Conservation (phyloP, 2,888 invertebrate genomes). For the Polydrusus pterygomalis region DNA sequence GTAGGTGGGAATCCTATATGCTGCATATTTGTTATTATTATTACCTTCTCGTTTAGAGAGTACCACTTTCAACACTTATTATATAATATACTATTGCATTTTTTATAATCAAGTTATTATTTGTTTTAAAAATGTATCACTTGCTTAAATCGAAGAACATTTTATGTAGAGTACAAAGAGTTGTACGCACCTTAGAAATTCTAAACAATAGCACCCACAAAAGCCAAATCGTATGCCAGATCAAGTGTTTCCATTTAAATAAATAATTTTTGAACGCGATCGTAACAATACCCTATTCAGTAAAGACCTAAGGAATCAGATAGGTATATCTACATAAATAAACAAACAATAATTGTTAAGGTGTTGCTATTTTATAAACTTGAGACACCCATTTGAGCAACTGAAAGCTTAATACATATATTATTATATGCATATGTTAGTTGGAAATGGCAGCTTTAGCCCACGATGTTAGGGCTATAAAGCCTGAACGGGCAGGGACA, state of each 20-base stretch:
- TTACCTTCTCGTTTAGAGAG: no score
- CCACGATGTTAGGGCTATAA: no score
- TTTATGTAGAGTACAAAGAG: slow-evolving; percentile 20
- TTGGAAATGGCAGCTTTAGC: no score
- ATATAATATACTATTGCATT: no score
- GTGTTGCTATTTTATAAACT: slow-evolving; percentile 42
- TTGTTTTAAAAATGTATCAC: slow-evolving; percentile 6
- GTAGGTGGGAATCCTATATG: no score
- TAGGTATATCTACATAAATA: slow-evolving; percentile 49
- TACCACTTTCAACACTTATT: no score
- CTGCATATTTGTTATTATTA: no score
- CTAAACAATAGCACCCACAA: slow-evolving; percentile 32
- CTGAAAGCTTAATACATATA: slow-evolving; percentile 11
- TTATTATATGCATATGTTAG: background rate
- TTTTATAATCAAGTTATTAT: background rate
- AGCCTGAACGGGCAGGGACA: no score
- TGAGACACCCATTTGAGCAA: slow-evolving; percentile 34
- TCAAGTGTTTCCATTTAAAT: slow-evolving; percentile 52
- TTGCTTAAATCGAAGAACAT: slow-evolving; percentile 2
- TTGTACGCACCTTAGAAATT: slow-evolving; percentile 31
- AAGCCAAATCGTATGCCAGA: slow-evolving; percentile 42
- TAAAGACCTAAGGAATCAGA: slow-evolving; percentile 38
- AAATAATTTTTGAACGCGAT: slow-evolving; percentile 38
- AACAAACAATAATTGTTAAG: slow-evolving; percentile 44
- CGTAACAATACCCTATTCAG: slow-evolving; percentile 47